Base-by-base conservation (phyloP, 1,140 invertebrate genomes). In the Pristionchus pacificus region DNA sequence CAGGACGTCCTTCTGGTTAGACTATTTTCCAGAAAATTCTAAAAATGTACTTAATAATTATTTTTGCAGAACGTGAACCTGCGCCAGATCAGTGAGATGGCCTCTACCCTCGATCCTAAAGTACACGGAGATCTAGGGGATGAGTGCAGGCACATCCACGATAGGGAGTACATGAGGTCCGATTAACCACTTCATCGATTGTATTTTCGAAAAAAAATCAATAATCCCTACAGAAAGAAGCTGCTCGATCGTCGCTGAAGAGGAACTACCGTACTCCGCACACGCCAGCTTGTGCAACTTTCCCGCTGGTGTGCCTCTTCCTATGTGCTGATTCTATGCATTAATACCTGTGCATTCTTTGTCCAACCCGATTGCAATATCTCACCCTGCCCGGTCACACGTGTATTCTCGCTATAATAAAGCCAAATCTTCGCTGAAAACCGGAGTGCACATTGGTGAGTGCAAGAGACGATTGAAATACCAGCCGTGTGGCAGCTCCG, bases 1-100 rank as follows among this genome's bases (percentile, higher is more conserved):
- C 71, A 72, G 60, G 68, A 81, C 55, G 68, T 74, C 19, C 60
- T 82, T 25, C 62, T 82, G 67, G 79, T 80, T 38, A 64, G 76
- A 61, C 14, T n/a, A 30, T 29, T 19, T 60, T n/a, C 1, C 15
- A 28, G 14, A 32, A 57, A 15, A 67, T 57, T 57, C 32, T 2
- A 65, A 27, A 31, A n/a, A 58, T 27, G 25, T 28, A 38, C 19
- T 6, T 19, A 27, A 15, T 25, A 27, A 67, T 66, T 25, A 24
- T 0, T 63, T 49, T 61, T 72, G 55, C 29, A 73, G 66, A 73
- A 73, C 59, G 49, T 73, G n/a, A 73, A 73, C 57, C n/a, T 73
- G 27, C 65, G 65, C 2, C 71, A 73, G 59, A 60, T 73, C 1
- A 60, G 63, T 55, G 67, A 65, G 13, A 73, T 73, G 49, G 71